phyloP scores from a whole-genome alignment of 1,140 invertebrate genomes.

The Calephelis virginiensis region DNA sequence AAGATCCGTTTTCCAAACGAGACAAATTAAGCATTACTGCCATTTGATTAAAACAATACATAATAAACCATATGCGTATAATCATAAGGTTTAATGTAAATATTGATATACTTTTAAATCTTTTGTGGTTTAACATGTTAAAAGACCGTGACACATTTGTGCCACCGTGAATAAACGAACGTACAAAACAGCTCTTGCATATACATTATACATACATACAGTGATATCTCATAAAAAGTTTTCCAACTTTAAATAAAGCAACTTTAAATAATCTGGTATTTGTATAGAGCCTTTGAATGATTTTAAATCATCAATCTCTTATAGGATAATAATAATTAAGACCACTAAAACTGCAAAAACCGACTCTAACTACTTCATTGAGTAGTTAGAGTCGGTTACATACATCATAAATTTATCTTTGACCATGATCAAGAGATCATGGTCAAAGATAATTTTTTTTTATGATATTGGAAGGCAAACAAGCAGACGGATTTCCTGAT shows the following conservation, averaged over 20 bases:
- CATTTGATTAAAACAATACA: not conserved
- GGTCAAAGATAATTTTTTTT: no score
- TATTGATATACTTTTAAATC: slow-evolving; percentile 12
- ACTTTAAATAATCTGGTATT: not conserved
- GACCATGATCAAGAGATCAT: no score
- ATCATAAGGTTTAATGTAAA: slow-evolving; percentile 5
- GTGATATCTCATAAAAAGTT: slow-evolving; percentile 21
- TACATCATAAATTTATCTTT: no score
- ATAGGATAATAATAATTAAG: no score
- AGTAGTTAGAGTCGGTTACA: no score
- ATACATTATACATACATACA: slow-evolving; percentile 44
- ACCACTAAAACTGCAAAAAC: no score
- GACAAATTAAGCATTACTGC: slow-evolving; percentile 24
- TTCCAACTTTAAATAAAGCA: slow-evolving; percentile 1
- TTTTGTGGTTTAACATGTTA: slow-evolving; percentile 28
- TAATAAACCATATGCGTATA: slow-evolving; percentile 24
- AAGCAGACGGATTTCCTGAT: no score
- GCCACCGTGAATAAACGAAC: slow-evolving; percentile 68
- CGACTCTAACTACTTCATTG: no score
- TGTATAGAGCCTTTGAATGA: not conserved
- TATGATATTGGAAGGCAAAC: no score
- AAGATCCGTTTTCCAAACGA: slow-evolving; percentile 46
- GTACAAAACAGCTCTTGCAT: slow-evolving; percentile 49
- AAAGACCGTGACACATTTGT: slow-evolving; percentile 62
- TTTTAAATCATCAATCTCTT: not conserved